Base-by-base conservation (phyloP, 2,113 vertebrate species). In the Saimiri boliviensis region DNA sequence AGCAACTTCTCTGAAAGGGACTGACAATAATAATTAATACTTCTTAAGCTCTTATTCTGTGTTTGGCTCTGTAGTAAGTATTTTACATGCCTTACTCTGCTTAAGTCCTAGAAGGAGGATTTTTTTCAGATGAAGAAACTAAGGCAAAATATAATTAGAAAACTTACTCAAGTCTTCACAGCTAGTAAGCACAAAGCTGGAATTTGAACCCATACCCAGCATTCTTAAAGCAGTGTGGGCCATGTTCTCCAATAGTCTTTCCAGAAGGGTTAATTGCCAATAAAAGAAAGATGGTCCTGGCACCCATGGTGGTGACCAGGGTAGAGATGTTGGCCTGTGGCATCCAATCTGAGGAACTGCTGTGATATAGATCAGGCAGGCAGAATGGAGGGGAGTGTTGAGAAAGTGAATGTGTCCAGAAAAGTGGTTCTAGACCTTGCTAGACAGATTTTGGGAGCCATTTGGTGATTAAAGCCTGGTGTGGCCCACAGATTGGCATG, bases 51-150 rank as follows among this genome's bases (percentile, higher is more conserved):
- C 40, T 74, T 45, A 70, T 45, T 95, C 66, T 85, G 14, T 49
- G 2, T 70, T 86, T 30, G n/a, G 7, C 17, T 94, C 19, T 94
- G 45, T 4, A 12, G 8, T 82, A 27, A 60, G 21, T 60, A 10
- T 47, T 68, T 93, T 71, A 82, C 2, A n/a, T 60, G 35, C 40
- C 35, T 73, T 66, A 21, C 37, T 71, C 56, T 90, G 47, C 27
- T 83, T 90, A 77, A 54, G 14, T 77, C 30, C 11, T 17, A 14
- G 2, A 20, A 66, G 20, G 49, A 73, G 82, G 32, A 68, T 56
- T 70, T 87, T 95, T 95, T 90, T 83, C 35, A 73, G 45, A 58
- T 90, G 37, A 94, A 90, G 54, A 93, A 52, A 8, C 52, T 25
- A 89, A 92, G 58, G 25, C 89, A 95, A 74, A 42, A 8, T 37